Percentiles rank a stretch among this genome's conserved stretches.
These are phyloP conservation scores for Discoglossus pictus DNA, from an alignment of 2,797 vertebrate genomes.

Conservation along the genomic window DNA sequence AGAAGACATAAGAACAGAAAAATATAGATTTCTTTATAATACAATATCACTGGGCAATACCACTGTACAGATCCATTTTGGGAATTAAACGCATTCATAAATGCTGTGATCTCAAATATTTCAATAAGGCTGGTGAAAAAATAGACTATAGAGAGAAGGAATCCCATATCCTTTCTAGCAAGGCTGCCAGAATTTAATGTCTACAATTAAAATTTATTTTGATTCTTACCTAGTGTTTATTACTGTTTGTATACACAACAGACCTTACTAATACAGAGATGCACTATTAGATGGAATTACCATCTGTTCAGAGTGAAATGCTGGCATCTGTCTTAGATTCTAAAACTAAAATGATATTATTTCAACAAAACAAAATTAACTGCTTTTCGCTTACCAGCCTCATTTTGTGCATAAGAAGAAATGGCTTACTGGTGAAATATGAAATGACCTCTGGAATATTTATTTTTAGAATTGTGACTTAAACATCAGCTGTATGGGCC, in stretches of 20 bases:
- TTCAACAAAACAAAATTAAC: slow-evolving; percentile 81
- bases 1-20: not conserved
- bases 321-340: slow-evolving; percentile 88
- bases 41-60: not conserved
- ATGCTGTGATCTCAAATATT: slow-evolving; percentile 46
- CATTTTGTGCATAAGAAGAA: slow-evolving; percentile 51
- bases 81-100: slow-evolving; percentile 5
- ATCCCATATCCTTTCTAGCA: slow-evolving; percentile 68
- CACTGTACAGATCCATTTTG: slow-evolving; percentile 20
- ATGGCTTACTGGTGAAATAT: slow-evolving; percentile 54
- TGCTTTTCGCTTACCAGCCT: slow-evolving; percentile 64
- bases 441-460: slow-evolving; percentile 56
- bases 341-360: slow-evolving; percentile 82
- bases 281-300: slow-evolving; percentile 93
- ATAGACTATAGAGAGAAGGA: slow-evolving; percentile 72
- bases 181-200: slow-evolving; percentile 83
- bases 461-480: slow-evolving; percentile 61
- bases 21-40: slow-evolving; percentile 44
- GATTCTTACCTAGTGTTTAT: slow-evolving; percentile 88
- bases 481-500: slow-evolving; percentile 59
- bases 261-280: slow-evolving; percentile 87
- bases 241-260: slow-evolving; percentile 88
- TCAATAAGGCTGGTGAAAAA: slow-evolving; percentile 66
- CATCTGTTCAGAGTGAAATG: slow-evolving; percentile 92
- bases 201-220: slow-evolving; percentile 91